phyloP scores from a whole-genome alignment of 2,797 vertebrate species.

The Sciurus vulgaris region DNA sequence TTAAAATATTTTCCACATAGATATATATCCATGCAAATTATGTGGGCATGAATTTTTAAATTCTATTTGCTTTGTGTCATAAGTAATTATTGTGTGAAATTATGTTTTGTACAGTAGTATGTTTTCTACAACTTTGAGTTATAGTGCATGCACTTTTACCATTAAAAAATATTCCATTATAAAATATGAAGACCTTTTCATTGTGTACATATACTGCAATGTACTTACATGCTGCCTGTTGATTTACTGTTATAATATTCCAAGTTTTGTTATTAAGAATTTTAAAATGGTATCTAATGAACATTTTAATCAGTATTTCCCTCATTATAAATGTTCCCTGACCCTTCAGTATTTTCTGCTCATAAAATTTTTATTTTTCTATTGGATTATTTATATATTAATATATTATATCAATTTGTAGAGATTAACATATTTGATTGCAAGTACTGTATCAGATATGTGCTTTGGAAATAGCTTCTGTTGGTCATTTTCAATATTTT shows the following conservation, averaged over 20 bases:
- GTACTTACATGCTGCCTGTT: not conserved
- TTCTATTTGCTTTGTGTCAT: not conserved
- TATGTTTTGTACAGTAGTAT: not conserved
- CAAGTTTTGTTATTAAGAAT: not conserved
- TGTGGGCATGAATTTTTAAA: not conserved
- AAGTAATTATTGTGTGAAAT: not conserved
- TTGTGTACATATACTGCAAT: not conserved
- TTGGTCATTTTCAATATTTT: conserved; percentile 1
- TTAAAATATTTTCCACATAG: not conserved
- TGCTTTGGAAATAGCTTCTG: not conserved
- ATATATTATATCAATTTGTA: not conserved
- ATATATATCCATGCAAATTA: not conserved
- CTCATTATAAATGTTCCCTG: not conserved
- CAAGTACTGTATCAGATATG: not conserved
- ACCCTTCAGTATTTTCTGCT: not conserved
- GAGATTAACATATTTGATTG: not conserved
- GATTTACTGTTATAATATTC: not conserved
- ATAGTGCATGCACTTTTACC: not conserved
- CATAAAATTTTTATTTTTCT: not conserved
- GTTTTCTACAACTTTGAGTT: not conserved
- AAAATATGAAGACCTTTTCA: not conserved
- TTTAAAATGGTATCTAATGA: not conserved
- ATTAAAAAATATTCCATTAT: not conserved
- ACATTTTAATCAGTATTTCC: not conserved
- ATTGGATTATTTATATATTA: not conserved